These are phyloP conservation scores for Psilopsiagon aurifrons DNA, from an alignment of 2,113 vertebrate species.

Conservation along the genomic window DNA sequence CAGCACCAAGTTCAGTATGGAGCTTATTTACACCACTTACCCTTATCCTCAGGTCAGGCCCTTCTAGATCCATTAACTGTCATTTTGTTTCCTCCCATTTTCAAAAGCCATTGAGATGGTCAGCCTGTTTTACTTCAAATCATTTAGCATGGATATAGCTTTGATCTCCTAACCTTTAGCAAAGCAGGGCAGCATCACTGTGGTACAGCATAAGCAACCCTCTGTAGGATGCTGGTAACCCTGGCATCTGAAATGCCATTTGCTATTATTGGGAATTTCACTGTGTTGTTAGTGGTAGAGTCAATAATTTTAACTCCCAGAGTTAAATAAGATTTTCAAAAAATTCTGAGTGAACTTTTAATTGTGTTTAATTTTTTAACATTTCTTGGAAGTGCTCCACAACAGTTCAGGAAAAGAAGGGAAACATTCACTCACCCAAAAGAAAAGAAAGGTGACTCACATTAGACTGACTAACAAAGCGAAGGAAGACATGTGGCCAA, in stretches of 20 bases:
- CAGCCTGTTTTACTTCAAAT: conserved; percentile 7
- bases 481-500: background rate
- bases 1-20: background rate
- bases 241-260: background rate
- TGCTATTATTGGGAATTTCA: background rate
- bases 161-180: background rate
- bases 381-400: background rate
- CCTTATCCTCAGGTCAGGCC: conserved; percentile 31
- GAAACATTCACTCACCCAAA: background rate
- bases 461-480: background rate
- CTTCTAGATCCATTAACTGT: conserved; percentile 20
- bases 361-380: background rate
- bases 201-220: background rate
- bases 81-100: conserved; percentile 22
- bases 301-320: background rate
- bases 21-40: conserved; percentile 15
- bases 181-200: background rate
- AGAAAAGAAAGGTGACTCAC: background rate
- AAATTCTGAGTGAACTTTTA: background rate
- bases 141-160: background rate
- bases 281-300: background rate
- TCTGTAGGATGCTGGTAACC: background rate
- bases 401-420: background rate
- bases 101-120: conserved; percentile 39
- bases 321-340: background rate